Evolutionary conservation across 2,888 invertebrate species (phyloP), one percentile per base, ranked within the genome.

Genomic region (Drosophila incognita): DNA sequence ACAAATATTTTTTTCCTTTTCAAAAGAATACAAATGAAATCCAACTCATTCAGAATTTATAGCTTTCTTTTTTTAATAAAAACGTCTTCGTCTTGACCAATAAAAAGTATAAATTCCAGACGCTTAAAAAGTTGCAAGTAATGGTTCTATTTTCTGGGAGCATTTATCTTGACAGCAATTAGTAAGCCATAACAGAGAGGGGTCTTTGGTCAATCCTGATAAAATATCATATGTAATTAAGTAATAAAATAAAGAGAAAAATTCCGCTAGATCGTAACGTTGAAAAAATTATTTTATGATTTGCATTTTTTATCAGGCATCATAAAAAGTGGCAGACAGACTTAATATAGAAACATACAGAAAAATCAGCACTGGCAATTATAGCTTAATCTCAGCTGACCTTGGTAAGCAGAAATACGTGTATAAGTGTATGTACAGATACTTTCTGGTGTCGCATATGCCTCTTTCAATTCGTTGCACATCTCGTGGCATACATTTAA

Each of bases 401-500:
- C 51, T 27, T 51, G 51, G 18, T 7, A 13, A 7, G 29, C n/a
- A 7, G 29, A 11, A 31, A n/a, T n/a, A 51, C 1, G 15, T 53
- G 4, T 10, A 15, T 1, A 21, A 2, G 4, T 8, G 4, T 18
- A 27, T 10, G 1, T 15, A 35, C n/a, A 24, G 38, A 35, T 49
- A 49, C 2, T 56, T 42, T 60, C 15, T 36, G 10, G 15, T 36
- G 35, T 49, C 27, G n/a, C 5, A 35, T 24, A 33, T 35, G 24
- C 29, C 21, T 21, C 54, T 18, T 11, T 36, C 35, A 51, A 51
- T n/a, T 15, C 24, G 24, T 36, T 35, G 35, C 36, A 54, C 35
- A 18, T 54, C 13, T n/a, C 35, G 35, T 65, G 38, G 18, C 49
- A 65, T 65, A 33, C 13, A 38, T 33, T 40, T 31, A 54, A 21